phyloP scores from a whole-genome alignment of 2,113 vertebrate species.

The Rhizomys pruinosus region DNA sequence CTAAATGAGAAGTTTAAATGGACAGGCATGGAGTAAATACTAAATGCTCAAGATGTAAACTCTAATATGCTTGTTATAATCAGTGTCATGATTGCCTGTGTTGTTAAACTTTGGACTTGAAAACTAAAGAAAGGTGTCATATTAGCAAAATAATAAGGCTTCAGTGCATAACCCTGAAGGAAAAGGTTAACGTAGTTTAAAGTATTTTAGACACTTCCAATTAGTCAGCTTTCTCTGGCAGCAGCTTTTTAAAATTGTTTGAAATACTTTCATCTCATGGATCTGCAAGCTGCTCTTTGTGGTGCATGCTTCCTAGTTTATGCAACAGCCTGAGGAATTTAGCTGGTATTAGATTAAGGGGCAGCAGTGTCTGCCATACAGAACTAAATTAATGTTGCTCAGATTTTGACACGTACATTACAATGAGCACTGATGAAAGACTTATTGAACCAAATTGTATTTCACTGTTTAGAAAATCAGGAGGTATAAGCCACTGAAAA shows the following conservation, averaged over 20 bases:
- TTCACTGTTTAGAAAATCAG: constrained; percentile 49
- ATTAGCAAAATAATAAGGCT: constrained; percentile 56
- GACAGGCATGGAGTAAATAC: neutral
- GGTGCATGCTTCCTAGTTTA: neutral
- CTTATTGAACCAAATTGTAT: constrained; percentile 24
- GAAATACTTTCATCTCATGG: neutral
- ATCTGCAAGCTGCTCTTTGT: constrained; percentile 5
- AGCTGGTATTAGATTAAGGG: neutral
- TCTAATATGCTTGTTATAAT: neutral
- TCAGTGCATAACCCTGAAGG: constrained; percentile 20
- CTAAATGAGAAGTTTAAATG: neutral
- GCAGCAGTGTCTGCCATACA: neutral
- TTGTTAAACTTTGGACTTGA: constrained; percentile 50
- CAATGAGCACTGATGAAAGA: constrained; percentile 31
- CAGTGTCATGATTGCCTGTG: neutral
- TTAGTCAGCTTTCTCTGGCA: constrained; percentile 28
- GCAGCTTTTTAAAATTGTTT: neutral
- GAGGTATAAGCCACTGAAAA: constrained; percentile 7
- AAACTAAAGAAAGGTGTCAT: constrained; percentile 51
- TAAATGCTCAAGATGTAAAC: neutral
- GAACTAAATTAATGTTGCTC: constrained; percentile 5
- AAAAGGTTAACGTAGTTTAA: constrained; percentile 53
- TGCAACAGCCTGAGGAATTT: neutral
- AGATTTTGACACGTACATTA: neutral
- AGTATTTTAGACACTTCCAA: constrained; percentile 31